Evolutionary conservation across 2,113 vertebrate genomes (phyloP), one percentile per base, ranked within the genome.

Genomic region (Cebidichthys violaceus): DNA sequence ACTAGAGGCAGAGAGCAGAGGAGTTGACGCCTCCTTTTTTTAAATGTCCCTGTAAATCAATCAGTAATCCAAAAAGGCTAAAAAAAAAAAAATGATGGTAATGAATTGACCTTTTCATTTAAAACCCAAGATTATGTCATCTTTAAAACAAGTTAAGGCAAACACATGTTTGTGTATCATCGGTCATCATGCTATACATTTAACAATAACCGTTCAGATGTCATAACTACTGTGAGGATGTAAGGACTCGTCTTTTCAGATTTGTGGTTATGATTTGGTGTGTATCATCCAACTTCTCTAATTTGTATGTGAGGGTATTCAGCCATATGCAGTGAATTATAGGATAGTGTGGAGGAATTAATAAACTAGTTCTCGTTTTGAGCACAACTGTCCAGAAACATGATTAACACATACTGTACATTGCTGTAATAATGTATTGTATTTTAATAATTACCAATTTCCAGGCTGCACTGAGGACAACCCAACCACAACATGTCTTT

Each of bases 401-500:
- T 64, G 2, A 54, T 29, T 39, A 55, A 62, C 54, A 50, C 17
- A 17, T 33, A 47, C 10, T 70, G 18, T 66, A 37, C 3, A 39
- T 18, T 9, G 0, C 11, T 60, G 9, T 52, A 31, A 31, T 55
- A 74, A 37, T 57, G 9, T 55, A 14, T 39, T 47, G 22, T 68
- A 29, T 31, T 52, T 45, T 31, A 39, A 27, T 31, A 55, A 55
- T 22, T 52, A 8, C 22, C 5, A 9, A 64, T 50, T 77, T 74
- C 1, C 24, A 37, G 35, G 33, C 37, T 83, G 67, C 43, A 77
- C 33, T 75, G 68, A 68, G 62, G 13, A 80, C 5, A 81, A 85
- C 83, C 17, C 13, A 72, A 37, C 45, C 10, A 61, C 33, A 74
- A 67, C 68, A 82, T 72, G 65, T 81, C 77, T 61, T 69, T 87